These are phyloP conservation scores for Dicyrtomina minuta DNA, from an alignment of 2,888 invertebrate species.

Conservation along the genomic window DNA sequence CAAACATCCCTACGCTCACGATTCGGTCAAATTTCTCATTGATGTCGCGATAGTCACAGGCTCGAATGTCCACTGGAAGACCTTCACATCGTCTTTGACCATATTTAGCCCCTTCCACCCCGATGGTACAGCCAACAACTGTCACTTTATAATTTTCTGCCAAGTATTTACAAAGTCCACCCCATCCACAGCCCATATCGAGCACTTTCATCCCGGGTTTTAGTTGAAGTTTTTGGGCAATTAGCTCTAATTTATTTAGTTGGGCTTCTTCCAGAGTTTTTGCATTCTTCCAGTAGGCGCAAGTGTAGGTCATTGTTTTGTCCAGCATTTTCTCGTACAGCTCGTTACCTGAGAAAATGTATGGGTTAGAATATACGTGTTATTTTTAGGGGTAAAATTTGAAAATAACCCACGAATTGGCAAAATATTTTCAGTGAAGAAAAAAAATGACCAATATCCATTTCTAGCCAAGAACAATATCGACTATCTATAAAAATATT, in stretches of 20 bases:
- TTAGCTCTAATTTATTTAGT: constrained; percentile 29
- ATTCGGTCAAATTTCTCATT: constrained; percentile 32
- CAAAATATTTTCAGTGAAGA: no score
- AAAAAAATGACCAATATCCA: no score
- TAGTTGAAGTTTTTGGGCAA: constrained; percentile 35
- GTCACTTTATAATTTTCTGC: constrained; percentile 13
- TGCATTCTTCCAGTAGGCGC: constrained; percentile 36
- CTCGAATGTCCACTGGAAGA: constrained; percentile 16
- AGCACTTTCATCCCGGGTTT: constrained; percentile 39
- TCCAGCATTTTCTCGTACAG: constrained; percentile 34
- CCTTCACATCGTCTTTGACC: constrained; percentile 11
- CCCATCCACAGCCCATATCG: constrained; percentile 42
- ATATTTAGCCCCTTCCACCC: constrained; percentile 16
- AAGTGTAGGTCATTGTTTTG: constrained; percentile 35
- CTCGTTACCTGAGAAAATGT: constrained; percentile 29
- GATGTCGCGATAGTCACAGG: constrained; percentile 19
- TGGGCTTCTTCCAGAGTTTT: constrained; percentile 34
- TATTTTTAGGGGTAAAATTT: neutral
- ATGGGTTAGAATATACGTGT: neutral
- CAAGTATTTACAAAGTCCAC: constrained; percentile 33
- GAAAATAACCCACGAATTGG: no score
- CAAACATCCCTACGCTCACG: constrained; percentile 31
- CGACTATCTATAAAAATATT: no score
- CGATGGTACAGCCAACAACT: constrained; percentile 19
- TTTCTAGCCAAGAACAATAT: no score